Evolutionary conservation across 2,797 vertebrate genomes (phyloP), one percentile per base, ranked within the genome.

Genomic region (Bovichtus variegatus): DNA sequence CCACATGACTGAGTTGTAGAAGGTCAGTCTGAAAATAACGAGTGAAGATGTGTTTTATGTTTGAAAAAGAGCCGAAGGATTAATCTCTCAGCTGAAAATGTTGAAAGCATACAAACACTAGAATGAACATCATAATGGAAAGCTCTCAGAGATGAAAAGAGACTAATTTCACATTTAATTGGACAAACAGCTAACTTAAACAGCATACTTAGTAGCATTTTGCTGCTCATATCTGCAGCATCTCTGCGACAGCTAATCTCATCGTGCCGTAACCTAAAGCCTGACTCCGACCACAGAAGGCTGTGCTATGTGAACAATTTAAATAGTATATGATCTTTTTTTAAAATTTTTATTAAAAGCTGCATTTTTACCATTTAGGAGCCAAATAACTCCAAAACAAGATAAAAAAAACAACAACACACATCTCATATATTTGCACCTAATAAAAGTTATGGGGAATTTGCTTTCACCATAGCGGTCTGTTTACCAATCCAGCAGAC

Each of bases 311-410:
- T 41, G 34, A n/a, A 55, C 10, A 8, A 16, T 41, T 34, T 5
- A 23, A 38, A 15, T 23, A 34, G 11, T 23, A 18, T n/a, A 38
- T 8, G 19, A 44, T 15, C n/a, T n/a, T 6, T n/a, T 58, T 12
- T 34, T n/a, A n/a, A n/a, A n/a, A n/a, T 19, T 55, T 79, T 66
- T 18, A 65, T 25, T 51, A 25, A 60, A 71, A 21, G 16, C 19
- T 40, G n/a, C 10, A 3, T 31, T 46, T 62, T 43, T 4, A 54
- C 16, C 9, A 38, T 27, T 38, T 27, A 5, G 53, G 60, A 60
- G 36, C 18, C 29, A 18, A 21, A 9, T 9, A 63, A 49, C 5
- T 21, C 21, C n/a, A 64, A 25, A 51, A 3, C 18, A 12, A 50
- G 21, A 6, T 36, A 1, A 4, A 53, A 51, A 13, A 46, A 13